phyloP scores from a whole-genome alignment of 1,140 invertebrate genomes.

The Lycorma delicatula region DNA sequence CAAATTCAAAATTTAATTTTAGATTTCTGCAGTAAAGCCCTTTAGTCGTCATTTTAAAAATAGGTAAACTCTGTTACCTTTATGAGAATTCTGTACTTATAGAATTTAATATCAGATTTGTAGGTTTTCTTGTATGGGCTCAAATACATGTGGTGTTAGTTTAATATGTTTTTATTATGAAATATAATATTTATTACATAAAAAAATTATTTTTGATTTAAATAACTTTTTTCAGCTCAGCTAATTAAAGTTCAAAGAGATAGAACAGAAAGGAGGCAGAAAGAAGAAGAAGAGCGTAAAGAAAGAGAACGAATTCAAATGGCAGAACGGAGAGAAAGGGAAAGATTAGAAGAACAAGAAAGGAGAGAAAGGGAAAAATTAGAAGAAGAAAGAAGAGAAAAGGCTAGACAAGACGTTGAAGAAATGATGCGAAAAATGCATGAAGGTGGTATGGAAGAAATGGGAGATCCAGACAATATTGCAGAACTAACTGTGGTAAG shows the following conservation, averaged over 20 bases:
- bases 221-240: conserved; percentile 37
- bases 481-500: conserved; percentile 16
- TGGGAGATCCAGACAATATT: conserved; percentile 18
- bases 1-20: too few relatives aligned
- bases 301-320: conserved; percentile 42
- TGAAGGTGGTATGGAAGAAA: conserved; percentile 32
- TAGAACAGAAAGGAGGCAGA: conserved; percentile 40
- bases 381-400: conserved; percentile 41
- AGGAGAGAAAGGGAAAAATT: conserved; percentile 18
- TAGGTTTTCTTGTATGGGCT: too few relatives aligned
- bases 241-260: conserved; percentile 48
- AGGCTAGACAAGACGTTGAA: conserved; percentile 44
- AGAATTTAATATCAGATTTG: too few relatives aligned
- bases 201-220: too few relatives aligned
- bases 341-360: conserved; percentile 15
- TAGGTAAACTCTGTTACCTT: too few relatives aligned
- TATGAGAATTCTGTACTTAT: too few relatives aligned
- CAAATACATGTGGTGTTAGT: too few relatives aligned
- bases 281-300: conserved; percentile 44
- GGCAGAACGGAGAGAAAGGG: conserved; percentile 29
- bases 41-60: too few relatives aligned
- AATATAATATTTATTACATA: too few relatives aligned
- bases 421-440: conserved; percentile 45
- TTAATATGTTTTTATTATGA: too few relatives aligned
- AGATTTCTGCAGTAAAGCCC: too few relatives aligned